Conservation (phyloP, 2,113 vertebrate genomes). For the Ascaphus truei region DNA sequence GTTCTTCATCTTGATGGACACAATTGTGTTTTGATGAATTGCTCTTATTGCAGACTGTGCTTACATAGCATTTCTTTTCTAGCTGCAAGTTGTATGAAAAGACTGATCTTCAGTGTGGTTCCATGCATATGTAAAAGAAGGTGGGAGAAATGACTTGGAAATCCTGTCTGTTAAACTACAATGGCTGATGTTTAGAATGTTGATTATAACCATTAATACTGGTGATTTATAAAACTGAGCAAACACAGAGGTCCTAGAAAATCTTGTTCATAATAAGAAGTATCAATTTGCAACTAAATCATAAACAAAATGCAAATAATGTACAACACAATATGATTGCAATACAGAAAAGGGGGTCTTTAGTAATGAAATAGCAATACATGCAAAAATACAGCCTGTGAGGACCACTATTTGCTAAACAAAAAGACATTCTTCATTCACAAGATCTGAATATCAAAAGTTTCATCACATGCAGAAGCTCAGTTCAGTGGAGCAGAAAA, state of each 20-base stretch:
- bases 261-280: background rate
- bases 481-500: slow-evolving; percentile 28
- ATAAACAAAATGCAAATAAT: background rate
- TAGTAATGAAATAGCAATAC: background rate
- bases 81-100: background rate
- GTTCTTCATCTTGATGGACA: background rate
- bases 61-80: background rate
- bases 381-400: background rate
- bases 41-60: background rate
- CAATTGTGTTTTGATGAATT: slow-evolving; percentile 5
- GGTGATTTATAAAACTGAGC: background rate
- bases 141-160: background rate
- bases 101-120: background rate
- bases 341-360: background rate
- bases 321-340: background rate
- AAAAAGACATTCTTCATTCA: slow-evolving; percentile 20
- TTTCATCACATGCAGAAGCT: slow-evolving; percentile 19
- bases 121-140: slow-evolving; percentile 8
- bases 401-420: slow-evolving; percentile 23
- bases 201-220: slow-evolving; percentile 1
- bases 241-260: too few relatives aligned
- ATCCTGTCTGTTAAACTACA: slow-evolving; percentile 4
- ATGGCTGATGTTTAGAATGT: background rate
- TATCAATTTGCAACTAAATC: background rate
- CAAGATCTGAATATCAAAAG: slow-evolving; percentile 19